Evolutionary conservation across 2,113 vertebrate genomes (phyloP), one percentile per base, ranked within the genome.

Genomic region (Centropus unirufus): DNA sequence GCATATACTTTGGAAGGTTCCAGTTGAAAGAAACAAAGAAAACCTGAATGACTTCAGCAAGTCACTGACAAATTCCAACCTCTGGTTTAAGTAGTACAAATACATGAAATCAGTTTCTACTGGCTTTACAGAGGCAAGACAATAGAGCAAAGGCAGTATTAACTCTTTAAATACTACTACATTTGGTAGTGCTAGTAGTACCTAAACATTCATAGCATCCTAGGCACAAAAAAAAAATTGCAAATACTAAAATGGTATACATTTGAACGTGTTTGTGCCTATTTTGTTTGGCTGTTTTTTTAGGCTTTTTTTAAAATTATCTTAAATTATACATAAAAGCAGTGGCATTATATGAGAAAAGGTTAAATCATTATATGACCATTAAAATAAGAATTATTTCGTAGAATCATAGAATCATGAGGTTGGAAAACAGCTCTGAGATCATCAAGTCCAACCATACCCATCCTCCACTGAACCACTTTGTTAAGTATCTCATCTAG

Each of bases 141-240:
- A 24, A n/a, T 34, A 69, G 69, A 47, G 70, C 8, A 11, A 64
- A 1, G 4, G 19, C 0, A 5, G 6, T 4, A 1, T 46, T 76
- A 24, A 18, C 12, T 85, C n/a, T 87, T 24, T 83, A 91, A 87
- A 62, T 55, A 82, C 4, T 1, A 3, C 36, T 66, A 82, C 64
- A 72, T 51, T 8, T 85, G 39, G 34, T 52, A 49, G 55, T 36
- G 9, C 7, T 36, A 66, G 21, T 46, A 58, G 23, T 46, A 85
- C 80, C 87, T 42, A 93, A 93, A 83, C 36, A 14, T 64, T 90
- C 55, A 70, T 67, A 92, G 61, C 5, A 17, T 78, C 5, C n/a
- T 24, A 13, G 39, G 47, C 52, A 78, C 52, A 75, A 84, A 92
- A 94, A 44, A 36, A 36, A 36, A 36, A 36, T 36, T 36, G 36